Conservation (phyloP, 2,888 invertebrate genomes). For the Agelastica alni region DNA sequence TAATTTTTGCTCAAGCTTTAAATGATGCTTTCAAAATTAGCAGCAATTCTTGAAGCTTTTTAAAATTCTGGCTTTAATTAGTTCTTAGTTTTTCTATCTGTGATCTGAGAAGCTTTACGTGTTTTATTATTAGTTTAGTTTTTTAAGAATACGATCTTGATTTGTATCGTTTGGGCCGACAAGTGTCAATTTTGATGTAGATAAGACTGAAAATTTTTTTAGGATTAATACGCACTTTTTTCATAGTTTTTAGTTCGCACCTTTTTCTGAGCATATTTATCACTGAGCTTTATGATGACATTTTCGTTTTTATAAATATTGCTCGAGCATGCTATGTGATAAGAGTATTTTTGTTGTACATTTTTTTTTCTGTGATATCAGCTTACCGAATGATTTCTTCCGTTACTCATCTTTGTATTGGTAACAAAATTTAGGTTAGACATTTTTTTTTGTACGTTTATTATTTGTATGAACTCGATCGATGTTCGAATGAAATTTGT, state of each 20-base stretch:
- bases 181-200: slow-evolving; percentile 56
- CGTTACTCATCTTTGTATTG: no score
- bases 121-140: slow-evolving; percentile 11
- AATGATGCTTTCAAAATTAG: slow-evolving; percentile 32
- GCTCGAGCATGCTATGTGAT: slow-evolving; percentile 55
- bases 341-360: slow-evolving; percentile 45
- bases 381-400: slow-evolving; percentile 46
- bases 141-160: slow-evolving; percentile 8
- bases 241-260: slow-evolving; percentile 32
- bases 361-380: slow-evolving; percentile 56
- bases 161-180: slow-evolving; percentile 50
- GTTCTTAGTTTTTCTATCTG: slow-evolving; percentile 22
- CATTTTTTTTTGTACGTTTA: no score
- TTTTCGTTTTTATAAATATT: slow-evolving; percentile 39
- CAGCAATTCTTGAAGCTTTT: slow-evolving; percentile 4
- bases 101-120: slow-evolving; percentile 37
- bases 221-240: slow-evolving; percentile 31
- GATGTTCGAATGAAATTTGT: no score
- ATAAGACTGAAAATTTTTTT: slow-evolving; percentile 43
- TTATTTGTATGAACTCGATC: no score
- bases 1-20: slow-evolving; percentile 56
- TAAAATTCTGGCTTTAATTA: slow-evolving; percentile 27
- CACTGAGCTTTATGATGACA: slow-evolving; percentile 40
- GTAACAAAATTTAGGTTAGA: no score
- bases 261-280: slow-evolving; percentile 35